phyloP scores from a whole-genome alignment of 92 coral and sea anemone species.

The Porites cylindrica region DNA sequence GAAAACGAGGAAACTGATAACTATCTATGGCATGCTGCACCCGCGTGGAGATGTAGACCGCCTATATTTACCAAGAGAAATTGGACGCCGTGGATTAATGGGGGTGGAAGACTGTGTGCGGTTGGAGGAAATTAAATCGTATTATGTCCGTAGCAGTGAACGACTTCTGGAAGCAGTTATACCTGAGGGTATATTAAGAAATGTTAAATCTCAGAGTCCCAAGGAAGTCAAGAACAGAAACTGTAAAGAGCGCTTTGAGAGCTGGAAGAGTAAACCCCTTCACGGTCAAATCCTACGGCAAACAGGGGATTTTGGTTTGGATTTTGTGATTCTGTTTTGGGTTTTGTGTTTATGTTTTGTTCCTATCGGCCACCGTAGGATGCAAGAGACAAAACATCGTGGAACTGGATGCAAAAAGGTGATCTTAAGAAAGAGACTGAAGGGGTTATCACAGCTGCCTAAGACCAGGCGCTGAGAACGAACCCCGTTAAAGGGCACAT shows the following conservation, averaged over 20 bases:
- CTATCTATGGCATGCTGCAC: neutral
- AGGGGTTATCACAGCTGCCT: neutral
- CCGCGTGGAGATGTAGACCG: slow-evolving; percentile 10
- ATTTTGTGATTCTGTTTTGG: too few species aligned
- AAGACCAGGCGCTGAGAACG: slow-evolving; percentile 10
- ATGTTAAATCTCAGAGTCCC: neutral
- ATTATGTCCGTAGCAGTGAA: neutral
- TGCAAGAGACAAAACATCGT: neutral
- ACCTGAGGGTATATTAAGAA: neutral
- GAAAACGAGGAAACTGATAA: slow-evolving; percentile 13
- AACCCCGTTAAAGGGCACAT: neutral
- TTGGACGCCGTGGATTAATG: neutral
- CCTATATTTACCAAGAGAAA: neutral
- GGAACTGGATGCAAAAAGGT: slow-evolving; percentile 1
- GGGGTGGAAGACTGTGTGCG: neutral
- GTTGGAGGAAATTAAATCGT: neutral
- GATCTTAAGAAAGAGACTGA: neutral
- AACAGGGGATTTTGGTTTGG: too few species aligned
- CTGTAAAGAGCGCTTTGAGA: neutral
- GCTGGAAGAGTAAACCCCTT: neutral
- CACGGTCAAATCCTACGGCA: neutral
- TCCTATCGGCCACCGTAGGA: neutral
- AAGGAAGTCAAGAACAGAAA: neutral
- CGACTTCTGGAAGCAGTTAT: neutral
- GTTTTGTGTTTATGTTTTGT: neutral